Conservation (phyloP, 30 jellyfish, hydroid and myxozoan genomes). For the Turritopsis dohrnii region DNA sequence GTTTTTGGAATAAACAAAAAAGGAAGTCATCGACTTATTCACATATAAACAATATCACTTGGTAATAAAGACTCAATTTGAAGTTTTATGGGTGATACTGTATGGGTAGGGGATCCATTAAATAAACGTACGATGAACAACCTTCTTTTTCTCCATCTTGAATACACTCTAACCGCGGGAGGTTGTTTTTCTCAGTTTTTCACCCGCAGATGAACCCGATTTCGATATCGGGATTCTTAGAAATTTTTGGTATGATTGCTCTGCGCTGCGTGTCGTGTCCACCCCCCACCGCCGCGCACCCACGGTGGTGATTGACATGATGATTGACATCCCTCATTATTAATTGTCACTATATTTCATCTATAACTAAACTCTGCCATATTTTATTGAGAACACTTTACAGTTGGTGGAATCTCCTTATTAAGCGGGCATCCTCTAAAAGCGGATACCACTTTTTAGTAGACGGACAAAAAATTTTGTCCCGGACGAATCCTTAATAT, state of each 20-base stretch:
- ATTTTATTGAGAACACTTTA: too few relatives aligned
- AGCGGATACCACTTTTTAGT: too few relatives aligned
- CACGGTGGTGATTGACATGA: too few relatives aligned
- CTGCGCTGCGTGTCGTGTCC: neutral
- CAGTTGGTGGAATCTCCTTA: too few relatives aligned
- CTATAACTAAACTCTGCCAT: too few relatives aligned
- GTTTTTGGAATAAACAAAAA: neutral
- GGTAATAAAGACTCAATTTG: neutral
- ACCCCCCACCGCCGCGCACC: neutral
- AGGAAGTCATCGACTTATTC: neutral
- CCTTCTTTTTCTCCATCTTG: slow-evolving; percentile 18
- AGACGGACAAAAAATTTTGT: too few relatives aligned
- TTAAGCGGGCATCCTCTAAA: too few relatives aligned
- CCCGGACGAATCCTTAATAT: too few relatives aligned
- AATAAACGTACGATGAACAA: neutral
- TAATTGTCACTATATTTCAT: too few relatives aligned
- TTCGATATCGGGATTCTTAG: neutral
- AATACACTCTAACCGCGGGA: slow-evolving; percentile 22
- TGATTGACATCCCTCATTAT: too few relatives aligned
- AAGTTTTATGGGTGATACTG: neutral
- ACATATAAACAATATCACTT: neutral
- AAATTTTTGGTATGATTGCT: too few relatives aligned
- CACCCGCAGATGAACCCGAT: slow-evolving; percentile 1
- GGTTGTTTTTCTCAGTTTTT: slow-evolving; percentile 4
- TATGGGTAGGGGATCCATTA: neutral